Percentiles rank a stretch among this genome's conserved stretches.
phyloP scores from a whole-genome alignment of 2,113 vertebrate species.

The Nothoprocta pentlandii region DNA sequence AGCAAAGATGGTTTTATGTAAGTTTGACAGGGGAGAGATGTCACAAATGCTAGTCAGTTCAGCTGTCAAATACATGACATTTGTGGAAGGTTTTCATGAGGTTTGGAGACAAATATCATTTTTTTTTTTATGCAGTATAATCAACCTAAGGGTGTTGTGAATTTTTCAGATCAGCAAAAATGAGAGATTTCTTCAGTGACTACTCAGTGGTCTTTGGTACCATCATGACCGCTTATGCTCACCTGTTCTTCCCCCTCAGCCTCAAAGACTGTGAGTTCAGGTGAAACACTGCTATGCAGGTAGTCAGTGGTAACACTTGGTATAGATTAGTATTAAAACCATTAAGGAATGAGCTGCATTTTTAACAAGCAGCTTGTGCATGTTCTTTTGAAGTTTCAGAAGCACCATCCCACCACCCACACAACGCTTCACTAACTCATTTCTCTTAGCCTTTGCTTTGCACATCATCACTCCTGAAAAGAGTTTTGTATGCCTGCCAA shows the following conservation, averaged over 20 bases:
- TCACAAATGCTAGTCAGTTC: background rate
- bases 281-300: slow-evolving; percentile 62
- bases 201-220: slow-evolving; percentile 45
- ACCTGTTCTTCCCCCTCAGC: slow-evolving; percentile 44
- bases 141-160: slow-evolving; percentile 40
- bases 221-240: slow-evolving; percentile 28
- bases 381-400: background rate
- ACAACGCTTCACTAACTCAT: slow-evolving; percentile 28
- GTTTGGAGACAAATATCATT: background rate
- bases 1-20: background rate
- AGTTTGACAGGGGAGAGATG: background rate
- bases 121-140: background rate
- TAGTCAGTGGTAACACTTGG: slow-evolving; percentile 58
- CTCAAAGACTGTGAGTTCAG: slow-evolving; percentile 66
- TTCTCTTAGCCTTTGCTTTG: slow-evolving; percentile 28
- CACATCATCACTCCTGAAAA: background rate
- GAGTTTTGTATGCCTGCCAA: background rate
- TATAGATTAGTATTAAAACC: slow-evolving; percentile 43
- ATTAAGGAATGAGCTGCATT: slow-evolving; percentile 13
- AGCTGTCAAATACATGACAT: background rate
- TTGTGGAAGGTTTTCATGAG: background rate
- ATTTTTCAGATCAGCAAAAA: slow-evolving; percentile 65
- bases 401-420: background rate
- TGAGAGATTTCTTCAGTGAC: slow-evolving; percentile 44
- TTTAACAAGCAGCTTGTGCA: slow-evolving; percentile 41